Evolutionary conservation across 2,113 vertebrate genomes (phyloP), one percentile per base, ranked within the genome.

Genomic region (Ameiurus melas): DNA sequence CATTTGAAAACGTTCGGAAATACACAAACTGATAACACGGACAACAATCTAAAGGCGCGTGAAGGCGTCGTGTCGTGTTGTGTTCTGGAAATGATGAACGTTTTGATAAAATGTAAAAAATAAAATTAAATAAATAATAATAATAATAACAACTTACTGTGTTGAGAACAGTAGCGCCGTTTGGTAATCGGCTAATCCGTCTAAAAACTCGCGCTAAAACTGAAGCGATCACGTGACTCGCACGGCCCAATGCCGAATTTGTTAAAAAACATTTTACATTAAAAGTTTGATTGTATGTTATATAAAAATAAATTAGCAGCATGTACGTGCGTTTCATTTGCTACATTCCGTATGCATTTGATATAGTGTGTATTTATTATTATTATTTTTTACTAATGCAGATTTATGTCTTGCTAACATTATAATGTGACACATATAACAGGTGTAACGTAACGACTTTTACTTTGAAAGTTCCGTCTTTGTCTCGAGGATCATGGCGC

Each of bases 191-290:
- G 12, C n/a, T 60, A 86, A 71, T 22, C 4, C 27, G 25, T 66
- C 83, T 83, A 77, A 88, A 88, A 78, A 84, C 75, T 47, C 86
- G 90, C 90, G 90, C 90, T 25, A 84, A 91, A 89, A 88, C 62
- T 25, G n/a, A 55, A 19, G 0, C 2, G 57, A 27, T 87, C 85
- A 87, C 88, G 88, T 91, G 78, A 89, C 57, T 0, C 9, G 10
- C 0, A 19, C 20, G 10, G 3, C 17, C 4, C 43, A 30, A 19
- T 25, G 6, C 3, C 2, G 19, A 4, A 2, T 6, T 47, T 51
- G 4, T 27, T 43, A 47, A 47, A 47, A 43, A 20, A 6, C 0
- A 3, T 30, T 39, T 78, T 25, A 78, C 53, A 64, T 51, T 47
- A 88, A 88, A 66, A 55, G 87, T 57, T 53, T 43, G 3, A 0